Evolutionary conservation across 2,113 vertebrate species (phyloP).

Genomic region (Lepidothrix coronata): DNA sequence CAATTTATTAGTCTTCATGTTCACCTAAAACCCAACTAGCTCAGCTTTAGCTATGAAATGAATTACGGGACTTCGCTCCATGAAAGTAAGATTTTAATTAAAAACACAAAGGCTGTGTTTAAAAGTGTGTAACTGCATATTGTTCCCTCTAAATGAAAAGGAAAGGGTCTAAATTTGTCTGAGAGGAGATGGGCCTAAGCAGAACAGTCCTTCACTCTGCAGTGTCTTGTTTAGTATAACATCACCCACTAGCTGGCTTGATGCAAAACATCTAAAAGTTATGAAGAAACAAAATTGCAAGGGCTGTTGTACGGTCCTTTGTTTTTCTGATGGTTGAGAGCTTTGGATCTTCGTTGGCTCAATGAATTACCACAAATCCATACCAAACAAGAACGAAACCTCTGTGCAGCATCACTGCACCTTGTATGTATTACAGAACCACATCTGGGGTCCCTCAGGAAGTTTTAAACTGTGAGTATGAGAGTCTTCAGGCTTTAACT

Average conservation of each 20-base stretch:
- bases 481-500: not conserved
- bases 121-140: not conserved
- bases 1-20: conserved; percentile 59
- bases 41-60: not conserved
- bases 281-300: not conserved
- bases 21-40: conserved; percentile 24
- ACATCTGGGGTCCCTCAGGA: not conserved
- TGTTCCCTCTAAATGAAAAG: not conserved
- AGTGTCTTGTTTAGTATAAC: not conserved
- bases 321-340: not conserved
- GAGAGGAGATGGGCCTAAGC: not conserved
- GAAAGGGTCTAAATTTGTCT: not conserved
- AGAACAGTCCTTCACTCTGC: not conserved
- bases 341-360: not conserved
- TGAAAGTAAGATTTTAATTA: conserved; percentile 35
- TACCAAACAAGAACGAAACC: not conserved
- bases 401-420: not conserved
- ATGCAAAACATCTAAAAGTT: not conserved
- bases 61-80: not conserved
- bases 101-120: not conserved
- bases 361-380: not conserved
- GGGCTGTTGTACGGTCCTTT: not conserved
- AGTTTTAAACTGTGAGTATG: not conserved
- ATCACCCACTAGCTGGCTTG: not conserved
- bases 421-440: not conserved